A percentile compares a stretch with the other conserved stretches of the same genome.
phyloP scores from a whole-genome alignment of 2,888 invertebrate species.

The Lasioglossum malachurum region DNA sequence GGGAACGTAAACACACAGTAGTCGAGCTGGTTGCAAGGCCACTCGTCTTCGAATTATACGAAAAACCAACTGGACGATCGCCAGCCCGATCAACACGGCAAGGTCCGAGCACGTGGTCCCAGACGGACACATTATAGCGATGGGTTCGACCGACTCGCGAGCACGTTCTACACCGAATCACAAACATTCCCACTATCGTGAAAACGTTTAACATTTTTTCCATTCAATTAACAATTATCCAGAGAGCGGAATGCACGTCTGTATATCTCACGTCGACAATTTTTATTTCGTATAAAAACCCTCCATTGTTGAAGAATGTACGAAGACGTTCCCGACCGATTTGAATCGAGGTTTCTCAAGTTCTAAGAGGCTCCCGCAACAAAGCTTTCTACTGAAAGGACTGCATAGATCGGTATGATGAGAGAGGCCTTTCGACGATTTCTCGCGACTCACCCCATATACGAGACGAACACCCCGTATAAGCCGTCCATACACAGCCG shows the following conservation, averaged over 20 bases:
- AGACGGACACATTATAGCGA: not conserved
- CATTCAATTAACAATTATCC: too few relatives aligned
- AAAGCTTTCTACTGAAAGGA: not conserved
- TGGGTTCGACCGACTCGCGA: not conserved
- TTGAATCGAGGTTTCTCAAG: not conserved
- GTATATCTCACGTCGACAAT: too few relatives aligned
- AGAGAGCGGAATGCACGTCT: too few relatives aligned
- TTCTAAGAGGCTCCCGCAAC: not conserved
- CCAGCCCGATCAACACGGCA: constrained; percentile 59
- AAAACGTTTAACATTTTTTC: too few relatives aligned
- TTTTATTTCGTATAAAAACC: too few relatives aligned
- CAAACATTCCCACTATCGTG: not conserved
- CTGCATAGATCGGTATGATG: not conserved
- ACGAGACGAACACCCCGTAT: not conserved
- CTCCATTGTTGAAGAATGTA: too few relatives aligned
- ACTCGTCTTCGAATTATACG: constrained; percentile 1
- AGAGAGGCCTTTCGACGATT: not conserved
- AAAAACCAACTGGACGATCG: constrained; percentile 55
- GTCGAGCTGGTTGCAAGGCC: constrained; percentile 1
- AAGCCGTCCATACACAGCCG: not conserved
- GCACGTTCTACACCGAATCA: not conserved
- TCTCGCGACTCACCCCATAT: not conserved
- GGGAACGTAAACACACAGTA: constrained; percentile 18
- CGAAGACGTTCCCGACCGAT: not conserved
- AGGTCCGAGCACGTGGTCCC: constrained; percentile 54